Base-by-base conservation (phyloP, 2,888 invertebrate genomes). In the Deilephila elpenor region DNA sequence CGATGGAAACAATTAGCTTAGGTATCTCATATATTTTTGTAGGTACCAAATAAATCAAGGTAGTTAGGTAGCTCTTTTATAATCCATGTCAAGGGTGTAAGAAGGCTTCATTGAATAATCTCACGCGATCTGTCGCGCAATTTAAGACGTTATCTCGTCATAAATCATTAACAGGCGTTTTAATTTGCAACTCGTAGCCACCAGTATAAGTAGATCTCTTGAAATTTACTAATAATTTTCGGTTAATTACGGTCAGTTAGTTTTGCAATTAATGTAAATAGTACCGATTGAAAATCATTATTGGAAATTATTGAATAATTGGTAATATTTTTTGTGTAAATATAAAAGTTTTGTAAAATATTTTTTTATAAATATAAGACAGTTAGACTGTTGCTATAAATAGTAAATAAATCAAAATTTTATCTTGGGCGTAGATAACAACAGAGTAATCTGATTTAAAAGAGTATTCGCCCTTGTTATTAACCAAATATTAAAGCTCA, bases 121-220 rank as follows among this genome's bases (percentile, higher is more conserved):
- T 44, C 44, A 67, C 67, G 67, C 67, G 44, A 67, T 51, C 44
- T 44, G 25, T 67, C 67, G 25, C 17, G 67, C 64, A 64, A 64
- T 67, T 67, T 25, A 51, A 67, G 67, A 67, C 25, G 51, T 67
- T 51, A 51, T 51, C 70, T 25, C 59, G n/a, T 6, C 32, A 62
- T 53, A 62, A 72, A 32, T 62, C 62, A 53, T 70, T 44, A 44
- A 67, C 64, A 67, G 59, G 62, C 17, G 34, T 61, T 71, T 64
- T 51, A 67, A 51, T 51, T 64, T 64, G 64, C 37, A 64, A 37
- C 34, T 61, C 19, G 32, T 3, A 44, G 2, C 1, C 25, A 51
- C 67, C 67, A 67, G 51, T 51, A 6, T 67, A 67, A 25, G 0
- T 5, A 25, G 44, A 17, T 17, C 51, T 29, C 51, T 60, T n/a